These are phyloP conservation scores for Merluccius polli DNA, from an alignment of 2,797 vertebrate species.

Conservation along the genomic window DNA sequence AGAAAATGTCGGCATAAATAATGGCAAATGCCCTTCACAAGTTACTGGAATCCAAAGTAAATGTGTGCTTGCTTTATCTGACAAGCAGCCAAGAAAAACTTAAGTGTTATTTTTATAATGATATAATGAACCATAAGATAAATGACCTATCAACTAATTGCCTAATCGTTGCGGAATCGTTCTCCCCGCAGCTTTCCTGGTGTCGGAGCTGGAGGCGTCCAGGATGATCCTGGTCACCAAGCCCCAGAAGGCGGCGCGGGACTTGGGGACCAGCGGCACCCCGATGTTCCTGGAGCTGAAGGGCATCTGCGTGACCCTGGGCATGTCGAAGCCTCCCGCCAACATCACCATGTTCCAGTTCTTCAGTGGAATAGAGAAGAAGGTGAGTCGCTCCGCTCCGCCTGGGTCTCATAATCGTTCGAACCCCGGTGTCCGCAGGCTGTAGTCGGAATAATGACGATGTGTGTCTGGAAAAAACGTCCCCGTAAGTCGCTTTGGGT, in stretches of 20 bases:
- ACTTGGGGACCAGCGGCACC: constrained; percentile 82
- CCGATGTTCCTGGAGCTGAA: constrained; percentile 92
- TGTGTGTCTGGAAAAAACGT: background rate
- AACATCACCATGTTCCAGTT: constrained; percentile 99
- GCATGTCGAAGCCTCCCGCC: constrained; percentile 97
- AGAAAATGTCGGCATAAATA: no score
- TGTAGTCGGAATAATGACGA: background rate
- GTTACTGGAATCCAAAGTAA: no score
- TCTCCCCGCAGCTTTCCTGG: constrained; percentile 83
- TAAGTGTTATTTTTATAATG: no score
- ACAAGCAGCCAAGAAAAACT: no score
- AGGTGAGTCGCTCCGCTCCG: constrained; percentile 67
- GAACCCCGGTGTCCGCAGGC: background rate
- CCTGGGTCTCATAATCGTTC: background rate
- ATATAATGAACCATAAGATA: no score
- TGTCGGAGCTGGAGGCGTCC: constrained; percentile 95
- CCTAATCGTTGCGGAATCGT: no score
- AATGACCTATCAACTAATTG: no score
- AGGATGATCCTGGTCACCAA: constrained; percentile 88
- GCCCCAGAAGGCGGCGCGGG: constrained; percentile 81
- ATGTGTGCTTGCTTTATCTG: no score
- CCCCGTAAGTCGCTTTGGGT: no score
- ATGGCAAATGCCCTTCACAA: no score
- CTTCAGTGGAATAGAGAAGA: constrained; percentile 98
- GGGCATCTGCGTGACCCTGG: constrained; percentile 91